phyloP scores from a whole-genome alignment of 2,797 vertebrate species.

The Micrastur ruficollis region DNA sequence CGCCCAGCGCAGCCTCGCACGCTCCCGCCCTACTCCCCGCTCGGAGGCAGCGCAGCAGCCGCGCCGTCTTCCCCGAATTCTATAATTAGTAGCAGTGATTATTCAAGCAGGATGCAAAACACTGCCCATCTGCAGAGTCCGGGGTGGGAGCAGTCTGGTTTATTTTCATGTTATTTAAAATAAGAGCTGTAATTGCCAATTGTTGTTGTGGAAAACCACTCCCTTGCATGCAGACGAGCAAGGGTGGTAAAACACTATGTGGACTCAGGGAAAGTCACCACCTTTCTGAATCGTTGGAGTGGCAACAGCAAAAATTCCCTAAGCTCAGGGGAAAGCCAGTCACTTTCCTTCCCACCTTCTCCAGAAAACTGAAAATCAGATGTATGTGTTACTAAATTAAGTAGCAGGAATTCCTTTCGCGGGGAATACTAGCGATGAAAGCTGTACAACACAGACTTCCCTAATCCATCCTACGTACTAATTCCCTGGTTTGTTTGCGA shows the following conservation, averaged over 20 bases:
- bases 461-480: not conserved
- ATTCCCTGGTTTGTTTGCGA: not conserved
- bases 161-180: not conserved
- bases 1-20: not conserved
- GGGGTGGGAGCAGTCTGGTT: not conserved
- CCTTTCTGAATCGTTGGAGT: not conserved
- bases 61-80: not conserved
- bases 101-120: not conserved
- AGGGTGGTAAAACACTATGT: not conserved
- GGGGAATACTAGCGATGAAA: not conserved
- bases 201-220: not conserved
- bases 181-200: not conserved
- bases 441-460: not conserved
- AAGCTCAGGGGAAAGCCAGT: not conserved
- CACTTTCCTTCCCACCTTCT: not conserved
- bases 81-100: conserved; percentile 9
- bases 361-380: not conserved
- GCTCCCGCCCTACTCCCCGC: not conserved
- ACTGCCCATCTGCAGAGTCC: not conserved
- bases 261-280: not conserved
- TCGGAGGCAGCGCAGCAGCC: not conserved
- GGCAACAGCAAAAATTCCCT: not conserved
- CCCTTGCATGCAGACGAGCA: not conserved
- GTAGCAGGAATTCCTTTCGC: not conserved
- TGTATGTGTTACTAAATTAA: not conserved